Evolutionary conservation across 2,797 vertebrate genomes (phyloP).

Genomic region (Carapus acus): DNA sequence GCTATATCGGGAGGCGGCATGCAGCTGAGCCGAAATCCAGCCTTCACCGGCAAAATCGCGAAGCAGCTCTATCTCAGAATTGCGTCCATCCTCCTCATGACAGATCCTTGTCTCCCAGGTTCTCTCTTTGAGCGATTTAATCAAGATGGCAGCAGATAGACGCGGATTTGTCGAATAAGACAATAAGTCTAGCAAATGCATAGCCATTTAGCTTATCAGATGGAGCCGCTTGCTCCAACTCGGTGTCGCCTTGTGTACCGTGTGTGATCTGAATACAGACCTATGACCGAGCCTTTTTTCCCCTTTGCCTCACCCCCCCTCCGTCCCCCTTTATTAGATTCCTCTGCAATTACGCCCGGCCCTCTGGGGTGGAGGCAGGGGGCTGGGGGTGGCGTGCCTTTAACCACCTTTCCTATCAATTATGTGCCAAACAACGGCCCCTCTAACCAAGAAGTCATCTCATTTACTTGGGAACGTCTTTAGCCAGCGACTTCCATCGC

Average conservation of each 20-base stretch:
- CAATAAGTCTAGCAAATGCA: constrained; percentile 30
- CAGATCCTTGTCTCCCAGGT: constrained; percentile 39
- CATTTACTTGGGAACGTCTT: constrained; percentile 66
- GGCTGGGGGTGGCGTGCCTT: constrained; percentile 47
- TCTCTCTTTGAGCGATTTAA: constrained; percentile 42
- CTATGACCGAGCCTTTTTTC: constrained; percentile 39
- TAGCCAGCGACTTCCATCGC: constrained; percentile 69
- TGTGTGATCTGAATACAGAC: constrained; percentile 48
- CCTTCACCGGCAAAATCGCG: constrained; percentile 42
- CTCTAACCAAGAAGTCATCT: constrained; percentile 66
- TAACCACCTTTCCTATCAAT: constrained; percentile 71
- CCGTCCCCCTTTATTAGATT: constrained; percentile 62
- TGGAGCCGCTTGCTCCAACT: constrained; percentile 14
- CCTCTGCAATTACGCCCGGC: constrained; percentile 62
- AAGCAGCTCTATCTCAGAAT: constrained; percentile 57
- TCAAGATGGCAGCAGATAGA: constrained; percentile 39
- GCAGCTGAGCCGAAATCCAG: constrained; percentile 37
- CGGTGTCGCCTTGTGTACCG: constrained; percentile 7
- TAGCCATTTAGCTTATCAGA: constrained; percentile 12
- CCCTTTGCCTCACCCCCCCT: constrained; percentile 24
- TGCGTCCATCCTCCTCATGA: constrained; percentile 40
- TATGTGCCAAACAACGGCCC: constrained; percentile 64
- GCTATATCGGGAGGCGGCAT: constrained; percentile 36
- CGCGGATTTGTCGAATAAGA: constrained; percentile 27
- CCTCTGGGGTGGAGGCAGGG: constrained; percentile 22